Evolutionary conservation across 1,140 invertebrate species (phyloP).

Genomic region (Drosophila takahashii): DNA sequence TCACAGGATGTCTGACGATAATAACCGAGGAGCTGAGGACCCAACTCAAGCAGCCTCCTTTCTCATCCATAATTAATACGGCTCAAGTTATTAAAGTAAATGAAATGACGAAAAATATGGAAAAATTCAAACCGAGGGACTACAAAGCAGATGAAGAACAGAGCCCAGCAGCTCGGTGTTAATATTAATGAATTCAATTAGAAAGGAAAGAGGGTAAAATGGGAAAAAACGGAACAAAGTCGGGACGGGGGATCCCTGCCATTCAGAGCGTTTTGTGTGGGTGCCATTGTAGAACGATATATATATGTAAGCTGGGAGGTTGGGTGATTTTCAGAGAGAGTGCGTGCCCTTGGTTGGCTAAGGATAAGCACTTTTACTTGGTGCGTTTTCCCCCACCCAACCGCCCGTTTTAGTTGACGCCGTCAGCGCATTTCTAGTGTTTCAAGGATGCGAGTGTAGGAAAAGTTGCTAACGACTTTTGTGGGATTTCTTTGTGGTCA

Average conservation of each 20-base stretch:
- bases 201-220: constrained; percentile 17
- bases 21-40: constrained; percentile 11
- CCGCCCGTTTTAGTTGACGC: constrained; percentile 33
- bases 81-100: constrained; percentile 34
- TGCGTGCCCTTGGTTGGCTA: constrained; percentile 65
- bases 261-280: constrained; percentile 18
- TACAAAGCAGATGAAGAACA: constrained; percentile 6
- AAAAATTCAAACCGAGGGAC: constrained; percentile 20
- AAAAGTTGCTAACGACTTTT: constrained; percentile 61
- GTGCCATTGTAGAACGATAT: constrained; percentile 11
- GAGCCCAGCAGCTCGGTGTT: constrained; percentile 16
- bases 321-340: constrained; percentile 10
- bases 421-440: constrained; percentile 67
- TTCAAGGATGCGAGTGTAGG: constrained; percentile 63
- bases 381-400: constrained; percentile 18
- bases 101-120: constrained; percentile 30
- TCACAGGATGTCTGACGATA: constrained; percentile 41
- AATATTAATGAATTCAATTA: constrained; percentile 69
- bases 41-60: constrained; percentile 16
- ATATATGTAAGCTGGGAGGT: constrained; percentile 6
- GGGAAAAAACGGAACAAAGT: constrained; percentile 5
- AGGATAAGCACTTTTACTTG: constrained; percentile 60
- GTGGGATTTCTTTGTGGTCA: constrained; percentile 46
- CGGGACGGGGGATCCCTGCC: constrained; percentile 4
- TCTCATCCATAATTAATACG: constrained; percentile 32